Evolutionary conservation across 2,113 vertebrate species (phyloP).

Genomic region (Ammodramus savannarum): DNA sequence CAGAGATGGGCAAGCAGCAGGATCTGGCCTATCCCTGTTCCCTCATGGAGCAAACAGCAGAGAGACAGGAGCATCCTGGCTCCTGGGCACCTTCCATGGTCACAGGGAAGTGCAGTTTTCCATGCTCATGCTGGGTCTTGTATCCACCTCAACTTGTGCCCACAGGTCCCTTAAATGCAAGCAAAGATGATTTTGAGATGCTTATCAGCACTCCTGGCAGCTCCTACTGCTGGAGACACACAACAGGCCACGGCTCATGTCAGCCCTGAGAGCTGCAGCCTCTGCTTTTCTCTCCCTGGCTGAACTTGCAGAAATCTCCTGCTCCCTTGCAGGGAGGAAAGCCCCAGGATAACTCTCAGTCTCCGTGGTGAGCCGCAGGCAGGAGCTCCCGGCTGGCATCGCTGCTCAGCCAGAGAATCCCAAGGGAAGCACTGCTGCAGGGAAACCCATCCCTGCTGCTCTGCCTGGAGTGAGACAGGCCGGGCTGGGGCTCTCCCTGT

Average conservation of each 20-base stretch:
- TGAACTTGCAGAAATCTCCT: not conserved
- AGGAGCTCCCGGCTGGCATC: not conserved
- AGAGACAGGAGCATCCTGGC: accelerated
- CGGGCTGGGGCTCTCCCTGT: not conserved
- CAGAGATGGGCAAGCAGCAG: not conserved
- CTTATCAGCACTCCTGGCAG: not conserved
- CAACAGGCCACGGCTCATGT: not conserved
- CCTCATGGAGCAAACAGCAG: accelerated
- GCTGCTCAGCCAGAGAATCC: not conserved
- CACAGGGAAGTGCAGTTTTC: not conserved
- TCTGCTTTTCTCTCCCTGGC: not conserved
- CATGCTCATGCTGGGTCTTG: not conserved
- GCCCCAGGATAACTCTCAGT: not conserved
- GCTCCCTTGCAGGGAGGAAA: not conserved
- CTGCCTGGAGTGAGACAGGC: not conserved
- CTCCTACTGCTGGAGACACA: not conserved
- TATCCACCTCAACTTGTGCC: not conserved
- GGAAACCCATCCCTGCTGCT: not conserved
- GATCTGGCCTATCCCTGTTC: not conserved
- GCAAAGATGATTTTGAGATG: not conserved
- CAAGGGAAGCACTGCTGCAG: not conserved
- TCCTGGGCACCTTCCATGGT: not conserved
- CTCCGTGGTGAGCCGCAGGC: not conserved
- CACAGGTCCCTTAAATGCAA: not conserved
- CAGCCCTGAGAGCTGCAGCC: not conserved